Evolutionary conservation across 2,113 vertebrate species (phyloP), one percentile per base, ranked within the genome.

Genomic region (Tupaia chinensis): DNA sequence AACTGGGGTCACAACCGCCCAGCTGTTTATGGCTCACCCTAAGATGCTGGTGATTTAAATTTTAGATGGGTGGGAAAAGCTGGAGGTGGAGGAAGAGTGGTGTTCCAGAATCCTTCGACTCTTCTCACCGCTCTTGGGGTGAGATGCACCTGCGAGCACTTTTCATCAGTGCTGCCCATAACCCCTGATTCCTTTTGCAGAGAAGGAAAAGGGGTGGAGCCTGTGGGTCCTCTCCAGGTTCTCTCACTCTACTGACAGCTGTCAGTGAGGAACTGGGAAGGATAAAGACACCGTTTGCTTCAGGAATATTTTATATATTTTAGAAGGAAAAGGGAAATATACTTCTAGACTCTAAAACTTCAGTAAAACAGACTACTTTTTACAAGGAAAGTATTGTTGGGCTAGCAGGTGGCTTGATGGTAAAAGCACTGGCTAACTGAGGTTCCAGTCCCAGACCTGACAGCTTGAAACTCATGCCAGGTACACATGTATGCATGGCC

Each of bases 91-190:
- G 32, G 32, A 56, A 16, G 1, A 15, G 25, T 54, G 32, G 25
- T 44, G 13, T 9, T 44, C 27, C 61, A 13, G 73, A 15, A 14
- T 15, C 53, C 94, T 84, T 93, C 11, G 61, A 27, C 22, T 19
- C 9, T 44, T n/a, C 10, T 29, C 44, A 15, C 25, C 0, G 7
- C 13, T 23, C 27, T 22, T 14, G 15, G 20, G 14, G 60, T 87
- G 1, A 22, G 9, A 5, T 17, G 0, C 11, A 17, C 17, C 19
- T 22, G 32, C 22, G 19, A 9, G 22, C 29, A 9, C n/a, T 17
- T 32, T 63, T 12, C 60, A 34, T 79, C 1, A 8, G 22, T 73
- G 68, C 2, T 29, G 0, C 9, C 19, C 77, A 7, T 17, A n/a
- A 23, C 4, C 32, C 61, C 12, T 73, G 53, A 5, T 60, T 54